Evolutionary conservation across 1,140 invertebrate species (phyloP).

Genomic region (Eulimnadia texana): DNA sequence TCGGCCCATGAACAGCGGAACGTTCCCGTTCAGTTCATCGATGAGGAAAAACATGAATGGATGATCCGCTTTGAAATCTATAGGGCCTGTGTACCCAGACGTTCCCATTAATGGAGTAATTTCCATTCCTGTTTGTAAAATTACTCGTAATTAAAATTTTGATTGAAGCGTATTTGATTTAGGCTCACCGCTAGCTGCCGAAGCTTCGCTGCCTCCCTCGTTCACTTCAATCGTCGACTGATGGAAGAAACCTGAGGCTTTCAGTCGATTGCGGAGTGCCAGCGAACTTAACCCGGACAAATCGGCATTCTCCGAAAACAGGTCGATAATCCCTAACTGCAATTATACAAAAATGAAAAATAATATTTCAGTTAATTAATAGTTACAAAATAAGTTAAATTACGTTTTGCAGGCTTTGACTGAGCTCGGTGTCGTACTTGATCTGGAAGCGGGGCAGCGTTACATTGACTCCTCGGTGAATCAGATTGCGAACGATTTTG

Average conservation of each 20-base stretch:
- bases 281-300: conserved; percentile 41
- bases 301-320: conserved; percentile 46
- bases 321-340: conserved; percentile 49
- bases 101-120: conserved; percentile 6
- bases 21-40: conserved; percentile 2
- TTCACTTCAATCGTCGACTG: conserved; percentile 66
- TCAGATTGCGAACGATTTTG: conserved; percentile 10
- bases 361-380: neutral
- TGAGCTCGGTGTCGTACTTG: conserved; percentile 4
- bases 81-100: conserved; percentile 1
- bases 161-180: too few relatives aligned
- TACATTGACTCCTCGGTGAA: conserved; percentile 9
- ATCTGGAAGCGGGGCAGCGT: conserved; percentile 13
- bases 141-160: too few relatives aligned
- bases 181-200: conserved; percentile 51
- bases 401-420: neutral
- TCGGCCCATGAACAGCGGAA: conserved; percentile 12
- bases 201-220: conserved; percentile 61
- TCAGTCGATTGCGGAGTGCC: conserved; percentile 29
- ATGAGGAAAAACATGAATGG: conserved; percentile 12
- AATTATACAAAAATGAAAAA: conserved; percentile 21
- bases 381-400: neutral
- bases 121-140: conserved; percentile 9
- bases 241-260: conserved; percentile 49
- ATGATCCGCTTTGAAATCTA: conserved; percentile 10